phyloP scores from a whole-genome alignment of 2,113 vertebrate species.

The Lepisosteus osseus region DNA sequence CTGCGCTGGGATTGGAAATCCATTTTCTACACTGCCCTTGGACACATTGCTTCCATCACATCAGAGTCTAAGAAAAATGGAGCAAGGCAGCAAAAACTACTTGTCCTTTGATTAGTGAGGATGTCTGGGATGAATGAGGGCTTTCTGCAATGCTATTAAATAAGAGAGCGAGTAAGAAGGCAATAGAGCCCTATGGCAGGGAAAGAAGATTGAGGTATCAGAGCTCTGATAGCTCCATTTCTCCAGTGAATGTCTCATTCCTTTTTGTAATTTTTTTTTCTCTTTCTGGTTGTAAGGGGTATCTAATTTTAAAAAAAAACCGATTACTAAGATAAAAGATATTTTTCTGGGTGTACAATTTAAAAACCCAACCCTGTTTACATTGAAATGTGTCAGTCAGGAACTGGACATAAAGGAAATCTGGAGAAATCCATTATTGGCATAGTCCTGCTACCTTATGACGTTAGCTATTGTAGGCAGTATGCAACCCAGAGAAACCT shows the following conservation, averaged over 20 bases:
- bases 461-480: no score
- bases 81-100: neutral
- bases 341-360: no score
- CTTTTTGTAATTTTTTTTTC: neutral
- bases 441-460: no score
- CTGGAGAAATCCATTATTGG: no score
- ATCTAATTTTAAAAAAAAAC: no score
- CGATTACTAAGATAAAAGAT: no score
- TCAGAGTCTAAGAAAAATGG: neutral
- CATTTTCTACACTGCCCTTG: slow-evolving; percentile 34
- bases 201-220: slow-evolving; percentile 8
- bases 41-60: neutral
- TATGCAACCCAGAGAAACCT: no score
- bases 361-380: no score
- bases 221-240: slow-evolving; percentile 10
- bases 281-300: no score
- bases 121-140: slow-evolving; percentile 12
- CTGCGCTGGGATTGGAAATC: slow-evolving; percentile 50
- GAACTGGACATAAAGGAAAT: no score
- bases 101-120: slow-evolving; percentile 20
- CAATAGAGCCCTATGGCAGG: neutral
- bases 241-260: neutral
- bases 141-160: slow-evolving; percentile 17
- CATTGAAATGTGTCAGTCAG: no score
- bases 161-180: slow-evolving; percentile 1